phyloP scores from a whole-genome alignment of 2,888 invertebrate species.

The Stratiomys singularior region DNA sequence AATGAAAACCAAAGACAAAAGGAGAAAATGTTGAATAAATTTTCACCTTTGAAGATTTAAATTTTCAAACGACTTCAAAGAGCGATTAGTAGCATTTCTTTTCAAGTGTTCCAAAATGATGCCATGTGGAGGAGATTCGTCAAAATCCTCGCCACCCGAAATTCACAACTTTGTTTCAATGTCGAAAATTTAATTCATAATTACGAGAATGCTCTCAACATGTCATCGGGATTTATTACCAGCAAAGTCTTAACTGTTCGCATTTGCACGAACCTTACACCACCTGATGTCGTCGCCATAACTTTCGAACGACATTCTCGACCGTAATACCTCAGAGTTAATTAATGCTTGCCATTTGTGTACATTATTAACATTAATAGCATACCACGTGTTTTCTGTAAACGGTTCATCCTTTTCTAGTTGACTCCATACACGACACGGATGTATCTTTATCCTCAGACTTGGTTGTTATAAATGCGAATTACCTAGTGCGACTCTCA shows the following conservation, averaged over 20 bases:
- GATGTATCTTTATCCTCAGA: slow-evolving; percentile 10
- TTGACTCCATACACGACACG: slow-evolving; percentile 1
- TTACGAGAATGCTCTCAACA: slow-evolving; percentile 13
- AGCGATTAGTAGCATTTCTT: no score
- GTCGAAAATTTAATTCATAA: not conserved
- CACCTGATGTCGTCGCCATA: not conserved
- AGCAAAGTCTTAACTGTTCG: slow-evolving; percentile 35
- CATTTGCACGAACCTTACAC: not conserved
- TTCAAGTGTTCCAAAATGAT: no score
- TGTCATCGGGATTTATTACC: slow-evolving; percentile 35
- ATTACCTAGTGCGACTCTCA: not conserved
- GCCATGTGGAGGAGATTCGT: no score
- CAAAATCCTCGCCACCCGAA: no score
- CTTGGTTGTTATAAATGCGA: not conserved
- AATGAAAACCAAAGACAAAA: no score
- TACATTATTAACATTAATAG: slow-evolving; percentile 50
- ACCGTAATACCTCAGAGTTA: slow-evolving; percentile 45
- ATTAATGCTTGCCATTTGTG: slow-evolving; percentile 51
- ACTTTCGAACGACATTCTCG: not conserved
- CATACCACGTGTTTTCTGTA: slow-evolving; percentile 41
- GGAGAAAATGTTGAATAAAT: no score
- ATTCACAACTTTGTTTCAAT: no score
- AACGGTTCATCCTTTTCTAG: slow-evolving; percentile 42
- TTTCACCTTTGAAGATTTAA: no score
- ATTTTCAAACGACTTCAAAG: no score